Evolutionary conservation across 2,888 invertebrate species (phyloP).

Genomic region (Actias luna): DNA sequence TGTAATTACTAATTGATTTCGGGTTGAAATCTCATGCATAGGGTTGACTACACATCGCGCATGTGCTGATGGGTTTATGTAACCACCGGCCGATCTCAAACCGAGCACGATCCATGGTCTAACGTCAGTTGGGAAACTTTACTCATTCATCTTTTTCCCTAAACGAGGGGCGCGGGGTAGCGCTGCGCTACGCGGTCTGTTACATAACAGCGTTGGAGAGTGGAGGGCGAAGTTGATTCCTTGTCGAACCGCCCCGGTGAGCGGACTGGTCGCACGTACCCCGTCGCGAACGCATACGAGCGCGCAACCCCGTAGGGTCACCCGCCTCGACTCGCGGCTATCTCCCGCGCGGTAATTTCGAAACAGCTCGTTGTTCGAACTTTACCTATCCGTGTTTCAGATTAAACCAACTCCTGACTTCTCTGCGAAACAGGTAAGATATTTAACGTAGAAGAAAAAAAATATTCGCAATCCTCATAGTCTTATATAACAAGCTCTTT

Average conservation of each 20-base stretch:
- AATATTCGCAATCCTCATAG: constrained; percentile 36
- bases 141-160: constrained; percentile 78
- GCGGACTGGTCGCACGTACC: constrained; percentile 42
- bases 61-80: constrained; percentile 63
- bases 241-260: constrained; percentile 54
- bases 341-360: constrained; percentile 26
- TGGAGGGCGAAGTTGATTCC: constrained; percentile 55
- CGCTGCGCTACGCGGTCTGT: constrained; percentile 69
- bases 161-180: constrained; percentile 70
- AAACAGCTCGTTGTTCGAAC: constrained; percentile 32
- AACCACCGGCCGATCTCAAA: constrained; percentile 63
- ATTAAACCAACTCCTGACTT: constrained; percentile 44
- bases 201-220: constrained; percentile 53
- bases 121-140: constrained; percentile 76
- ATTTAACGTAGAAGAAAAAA: constrained; percentile 52
- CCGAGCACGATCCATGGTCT: constrained; percentile 68
- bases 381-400: constrained; percentile 37
- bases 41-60: constrained; percentile 40
- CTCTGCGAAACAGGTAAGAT: constrained; percentile 59
- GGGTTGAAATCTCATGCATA: not conserved
- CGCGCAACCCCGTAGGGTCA: constrained; percentile 23
- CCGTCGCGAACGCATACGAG: not conserved
- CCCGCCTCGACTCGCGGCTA: constrained; percentile 30
- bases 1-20: not conserved
- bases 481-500: constrained; percentile 51